Evolutionary conservation across 1,140 invertebrate species (phyloP).

Genomic region (Platorchestia sp.): DNA sequence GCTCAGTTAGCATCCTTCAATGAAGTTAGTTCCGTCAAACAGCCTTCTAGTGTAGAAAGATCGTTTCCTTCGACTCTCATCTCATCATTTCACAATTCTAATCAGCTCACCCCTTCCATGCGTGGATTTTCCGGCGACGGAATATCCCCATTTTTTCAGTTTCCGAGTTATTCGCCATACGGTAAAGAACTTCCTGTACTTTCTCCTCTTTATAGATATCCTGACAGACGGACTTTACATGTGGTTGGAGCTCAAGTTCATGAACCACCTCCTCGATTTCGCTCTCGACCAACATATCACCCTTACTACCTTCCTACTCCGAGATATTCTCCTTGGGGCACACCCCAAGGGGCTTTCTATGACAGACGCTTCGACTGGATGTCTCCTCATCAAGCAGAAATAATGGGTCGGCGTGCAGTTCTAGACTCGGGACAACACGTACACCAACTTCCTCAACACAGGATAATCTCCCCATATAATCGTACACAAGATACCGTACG

Average conservation of each 20-base stretch:
- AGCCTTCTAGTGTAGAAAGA: conserved; percentile 82
- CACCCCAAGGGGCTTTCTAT: conserved; percentile 20
- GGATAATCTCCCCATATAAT: neutral
- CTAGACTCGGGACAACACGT: conserved; percentile 67
- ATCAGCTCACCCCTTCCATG: conserved; percentile 65
- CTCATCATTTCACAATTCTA: conserved; percentile 69
- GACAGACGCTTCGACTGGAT: conserved; percentile 39
- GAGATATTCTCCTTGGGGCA: conserved; percentile 52
- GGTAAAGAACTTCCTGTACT: conserved; percentile 56
- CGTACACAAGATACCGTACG: conserved; percentile 66
- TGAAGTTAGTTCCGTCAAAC: conserved; percentile 81
- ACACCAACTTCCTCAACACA: conserved; percentile 60
- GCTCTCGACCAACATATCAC: conserved; percentile 62
- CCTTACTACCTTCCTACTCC: conserved; percentile 45
- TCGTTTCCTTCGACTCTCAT: conserved; percentile 77
- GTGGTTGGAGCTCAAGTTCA: conserved; percentile 56
- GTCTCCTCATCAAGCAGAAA: conserved; percentile 44
- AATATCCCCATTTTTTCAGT: conserved; percentile 39
- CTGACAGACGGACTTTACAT: conserved; percentile 30
- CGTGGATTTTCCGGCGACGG: conserved; percentile 60
- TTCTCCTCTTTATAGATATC: conserved; percentile 37
- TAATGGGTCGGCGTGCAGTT: conserved; percentile 58
- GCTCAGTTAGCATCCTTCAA: conserved; percentile 67
- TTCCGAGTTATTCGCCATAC: conserved; percentile 37
- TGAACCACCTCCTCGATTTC: conserved; percentile 59